Base-by-base conservation (phyloP, 2,888 invertebrate species). In the Ctenicera cuprea region DNA sequence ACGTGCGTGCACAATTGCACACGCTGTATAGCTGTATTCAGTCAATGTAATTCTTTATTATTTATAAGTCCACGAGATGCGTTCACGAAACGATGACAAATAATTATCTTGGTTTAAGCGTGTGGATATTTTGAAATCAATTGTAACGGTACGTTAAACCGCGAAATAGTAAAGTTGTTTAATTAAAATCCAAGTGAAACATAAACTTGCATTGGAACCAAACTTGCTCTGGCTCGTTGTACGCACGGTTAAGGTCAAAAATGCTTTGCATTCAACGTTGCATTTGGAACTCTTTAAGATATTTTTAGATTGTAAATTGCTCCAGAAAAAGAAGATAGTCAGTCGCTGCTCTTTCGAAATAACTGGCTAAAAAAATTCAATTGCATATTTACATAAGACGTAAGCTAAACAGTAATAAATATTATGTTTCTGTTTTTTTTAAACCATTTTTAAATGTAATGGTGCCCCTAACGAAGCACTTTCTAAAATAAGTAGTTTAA, bases 231-330 rank as follows among this genome's bases (percentile, higher is more conserved):
- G 33, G 57, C 54, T 67, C 33, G 43, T 52, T 48, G n/a, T n/a
- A n/a, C 63, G 67, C 59, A 67, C 45, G 67, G 67, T 59, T 67
- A 67, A 67, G 67, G 67, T 67, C 67, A 65, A 65, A 65, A 65
- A 41, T 52, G 37, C 48, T 48, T 41, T 48, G 30, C 59, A 59
- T 38, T 59, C 45, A 30, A 33, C 18, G 48, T 45, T 64, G 63
- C 48, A 64, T 64, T 64, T 48, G 14, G 48, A 38, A 45, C 14
- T 30, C 3, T 3, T 11, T 12, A 33, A 22, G 63, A n/a, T 64
- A 64, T 64, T 64, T 64, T 64, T 64, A 64, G 63, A 7, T 48
- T 18, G 12, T 48, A 48, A 64, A 64, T 64, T 64, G 45, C 45
- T 43, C 63, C 22, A 64, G 43, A 43, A 45, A 5, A 48, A 63